Evolutionary conservation across 2,797 vertebrate species (phyloP).

Genomic region (Bradypodion ventrale): DNA sequence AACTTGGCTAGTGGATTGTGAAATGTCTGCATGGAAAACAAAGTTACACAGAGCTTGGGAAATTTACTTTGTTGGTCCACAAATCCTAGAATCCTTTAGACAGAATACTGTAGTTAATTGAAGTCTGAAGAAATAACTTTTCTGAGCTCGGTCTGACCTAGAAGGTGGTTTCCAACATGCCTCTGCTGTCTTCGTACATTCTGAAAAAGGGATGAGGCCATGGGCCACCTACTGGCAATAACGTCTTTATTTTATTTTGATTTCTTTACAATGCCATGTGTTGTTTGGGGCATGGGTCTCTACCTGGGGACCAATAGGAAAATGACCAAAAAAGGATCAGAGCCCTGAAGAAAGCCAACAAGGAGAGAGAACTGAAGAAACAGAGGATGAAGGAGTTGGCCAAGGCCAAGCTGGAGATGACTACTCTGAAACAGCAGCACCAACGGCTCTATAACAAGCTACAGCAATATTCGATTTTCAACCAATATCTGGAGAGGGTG

Average conservation of each 20-base stretch:
- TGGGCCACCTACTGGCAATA: neutral
- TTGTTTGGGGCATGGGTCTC: neutral
- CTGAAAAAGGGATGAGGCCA: neutral
- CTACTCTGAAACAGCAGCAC: constrained; percentile 49
- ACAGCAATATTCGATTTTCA: constrained; percentile 68
- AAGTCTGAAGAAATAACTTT: neutral
- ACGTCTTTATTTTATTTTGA: neutral
- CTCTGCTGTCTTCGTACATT: neutral
- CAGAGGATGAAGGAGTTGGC: constrained; percentile 54
- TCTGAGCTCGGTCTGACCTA: neutral
- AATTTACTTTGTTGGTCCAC: no score
- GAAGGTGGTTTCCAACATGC: neutral
- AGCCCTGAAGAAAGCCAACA: constrained; percentile 66
- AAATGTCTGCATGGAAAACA: no score
- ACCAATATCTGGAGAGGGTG: constrained; percentile 68
- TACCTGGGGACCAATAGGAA: constrained; percentile 53
- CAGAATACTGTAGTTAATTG: neutral
- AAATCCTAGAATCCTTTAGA: no score
- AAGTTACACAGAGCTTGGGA: no score
- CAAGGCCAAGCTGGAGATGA: constrained; percentile 61
- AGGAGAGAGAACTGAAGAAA: constrained; percentile 60
- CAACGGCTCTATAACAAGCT: constrained; percentile 56
- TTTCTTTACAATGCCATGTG: neutral
- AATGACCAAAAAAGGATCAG: constrained; percentile 69
- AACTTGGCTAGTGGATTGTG: neutral